phyloP scores from a whole-genome alignment of 2,797 vertebrate species.

The Anguilla marmorata region DNA sequence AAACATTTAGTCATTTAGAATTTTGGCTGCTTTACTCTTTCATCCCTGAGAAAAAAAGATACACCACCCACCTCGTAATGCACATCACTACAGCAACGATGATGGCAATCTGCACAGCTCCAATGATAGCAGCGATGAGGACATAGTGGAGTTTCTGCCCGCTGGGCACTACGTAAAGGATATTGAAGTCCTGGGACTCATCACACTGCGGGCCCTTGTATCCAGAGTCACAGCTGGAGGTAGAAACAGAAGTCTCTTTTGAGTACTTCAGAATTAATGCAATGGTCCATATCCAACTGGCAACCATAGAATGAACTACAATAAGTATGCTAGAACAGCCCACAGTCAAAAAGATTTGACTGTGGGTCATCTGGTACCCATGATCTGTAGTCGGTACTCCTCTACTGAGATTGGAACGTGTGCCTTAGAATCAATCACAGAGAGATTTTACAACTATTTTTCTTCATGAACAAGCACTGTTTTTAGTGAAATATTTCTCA shows the following conservation, averaged over 20 bases:
- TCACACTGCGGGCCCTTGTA: constrained; percentile 91
- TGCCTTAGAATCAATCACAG: neutral
- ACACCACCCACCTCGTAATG: constrained; percentile 83
- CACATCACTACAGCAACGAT: constrained; percentile 97
- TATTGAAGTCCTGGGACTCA: constrained; percentile 89
- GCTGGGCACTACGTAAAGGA: constrained; percentile 94
- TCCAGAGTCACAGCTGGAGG: constrained; percentile 84
- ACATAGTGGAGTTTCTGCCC: constrained; percentile 95
- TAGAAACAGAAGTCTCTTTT: neutral
- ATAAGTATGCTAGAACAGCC: neutral
- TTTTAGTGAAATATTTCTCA: neutral
- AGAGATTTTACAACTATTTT: neutral
- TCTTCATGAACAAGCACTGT: neutral
- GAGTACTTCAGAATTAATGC: neutral
- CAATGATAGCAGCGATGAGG: constrained; percentile 94
- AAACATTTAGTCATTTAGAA: neutral
- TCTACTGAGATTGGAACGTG: neutral
- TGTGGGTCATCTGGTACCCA: neutral
- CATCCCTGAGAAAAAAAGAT: neutral
- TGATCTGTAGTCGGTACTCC: neutral
- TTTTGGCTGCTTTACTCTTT: neutral
- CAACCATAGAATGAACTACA: neutral
- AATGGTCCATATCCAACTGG: neutral
- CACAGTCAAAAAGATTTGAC: too few relatives aligned
- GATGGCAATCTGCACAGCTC: constrained; percentile 93